A percentile compares a stretch with the other conserved stretches of the same genome.
These are phyloP conservation scores for Camponotus vicinus DNA, from an alignment of 1,140 invertebrate species.

Conservation along the genomic window DNA sequence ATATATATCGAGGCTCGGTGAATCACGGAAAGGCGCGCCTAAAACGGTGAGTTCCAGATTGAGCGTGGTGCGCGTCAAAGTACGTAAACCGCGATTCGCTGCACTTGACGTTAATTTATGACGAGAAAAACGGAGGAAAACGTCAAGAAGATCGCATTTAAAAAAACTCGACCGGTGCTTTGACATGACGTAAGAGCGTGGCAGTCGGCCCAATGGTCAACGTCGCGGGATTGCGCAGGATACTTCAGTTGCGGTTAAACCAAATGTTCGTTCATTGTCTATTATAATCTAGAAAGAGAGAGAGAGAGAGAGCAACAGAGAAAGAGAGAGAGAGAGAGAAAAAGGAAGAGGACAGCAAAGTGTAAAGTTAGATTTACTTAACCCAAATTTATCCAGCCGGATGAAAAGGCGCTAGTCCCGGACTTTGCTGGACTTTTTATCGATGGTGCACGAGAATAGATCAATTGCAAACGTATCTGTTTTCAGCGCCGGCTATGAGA, in stretches of 20 bases:
- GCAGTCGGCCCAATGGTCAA: neutral
- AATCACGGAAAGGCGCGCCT: neutral
- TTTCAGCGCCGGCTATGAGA: constrained; percentile 64
- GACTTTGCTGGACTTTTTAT: constrained; percentile 22
- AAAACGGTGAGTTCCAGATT: neutral
- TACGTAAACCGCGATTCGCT: neutral
- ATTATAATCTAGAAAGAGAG: neutral
- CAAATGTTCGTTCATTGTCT: neutral
- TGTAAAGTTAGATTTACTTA: constrained; percentile 32
- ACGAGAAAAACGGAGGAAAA: neutral
- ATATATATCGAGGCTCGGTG: neutral
- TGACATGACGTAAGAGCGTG: constrained; percentile 1
- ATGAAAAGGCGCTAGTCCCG: neutral
- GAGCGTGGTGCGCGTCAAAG: neutral
- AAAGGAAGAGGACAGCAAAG: neutral
- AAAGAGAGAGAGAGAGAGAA: too few species aligned
- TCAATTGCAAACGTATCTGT: neutral
- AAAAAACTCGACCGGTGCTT: neutral
- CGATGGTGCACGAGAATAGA: constrained; percentile 57
- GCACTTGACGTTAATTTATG: neutral
- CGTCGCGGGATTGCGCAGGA: neutral
- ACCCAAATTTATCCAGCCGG: constrained; percentile 19
- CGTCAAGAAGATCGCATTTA: neutral
- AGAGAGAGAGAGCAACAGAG: neutral
- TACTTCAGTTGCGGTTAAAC: neutral